A percentile compares a stretch with the other conserved stretches of the same genome.
These are phyloP conservation scores for Acanthurus leucopareius DNA, from an alignment of 2,797 vertebrate genomes.

Conservation along the genomic window DNA sequence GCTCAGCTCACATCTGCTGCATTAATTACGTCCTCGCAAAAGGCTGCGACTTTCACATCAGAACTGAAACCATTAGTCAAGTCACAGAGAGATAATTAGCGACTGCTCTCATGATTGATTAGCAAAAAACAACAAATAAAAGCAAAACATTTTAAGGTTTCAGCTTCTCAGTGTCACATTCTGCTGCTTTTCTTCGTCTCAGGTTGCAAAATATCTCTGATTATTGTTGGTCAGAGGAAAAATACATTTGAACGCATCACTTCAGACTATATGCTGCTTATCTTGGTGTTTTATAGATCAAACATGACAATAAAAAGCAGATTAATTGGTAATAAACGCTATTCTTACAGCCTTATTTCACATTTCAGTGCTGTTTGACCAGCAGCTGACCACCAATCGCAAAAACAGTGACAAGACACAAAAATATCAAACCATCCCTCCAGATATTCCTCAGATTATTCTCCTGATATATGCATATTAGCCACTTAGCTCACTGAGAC, in stretches of 20 bases:
- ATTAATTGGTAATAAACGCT: no score
- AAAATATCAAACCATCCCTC: conserved; percentile 1
- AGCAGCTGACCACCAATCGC: background rate
- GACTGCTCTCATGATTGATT: background rate
- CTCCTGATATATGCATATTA: conserved; percentile 16
- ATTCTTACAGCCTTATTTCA: background rate
- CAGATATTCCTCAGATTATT: conserved; percentile 12
- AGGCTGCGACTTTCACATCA: background rate
- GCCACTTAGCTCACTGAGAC: conserved; percentile 43
- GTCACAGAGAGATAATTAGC: background rate
- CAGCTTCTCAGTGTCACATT: background rate
- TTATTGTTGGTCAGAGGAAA: background rate
- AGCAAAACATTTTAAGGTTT: background rate
- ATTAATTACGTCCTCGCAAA: background rate
- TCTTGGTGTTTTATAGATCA: no score
- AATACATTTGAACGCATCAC: background rate
- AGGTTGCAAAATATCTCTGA: background rate
- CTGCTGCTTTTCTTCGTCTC: background rate
- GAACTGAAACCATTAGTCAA: background rate
- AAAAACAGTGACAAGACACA: background rate
- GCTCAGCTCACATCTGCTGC: background rate
- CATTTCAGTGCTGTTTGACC: background rate
- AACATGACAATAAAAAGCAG: background rate
- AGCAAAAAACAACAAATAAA: no score
- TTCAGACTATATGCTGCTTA: background rate